Evolutionary conservation across 37 sponge, comb jelly and placozoan genomes (phyloP).

Genomic region (Chondrosia reniformis): DNA sequence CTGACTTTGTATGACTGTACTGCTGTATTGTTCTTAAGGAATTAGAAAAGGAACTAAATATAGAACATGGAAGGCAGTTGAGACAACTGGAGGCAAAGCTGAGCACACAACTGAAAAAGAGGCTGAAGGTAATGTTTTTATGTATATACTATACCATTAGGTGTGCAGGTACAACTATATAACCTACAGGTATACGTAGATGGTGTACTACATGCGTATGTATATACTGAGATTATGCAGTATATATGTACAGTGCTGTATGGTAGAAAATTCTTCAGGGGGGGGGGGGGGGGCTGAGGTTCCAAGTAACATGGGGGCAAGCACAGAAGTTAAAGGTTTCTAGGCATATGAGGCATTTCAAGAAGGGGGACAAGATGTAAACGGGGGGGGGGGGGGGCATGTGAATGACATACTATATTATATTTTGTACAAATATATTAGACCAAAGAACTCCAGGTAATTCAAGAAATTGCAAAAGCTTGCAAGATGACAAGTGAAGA

Average conservation of each 20-base stretch:
- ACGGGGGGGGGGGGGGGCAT: no score
- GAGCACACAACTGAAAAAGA: neutral
- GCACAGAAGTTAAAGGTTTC: no score
- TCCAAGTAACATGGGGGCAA: no score
- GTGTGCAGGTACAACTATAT: no score
- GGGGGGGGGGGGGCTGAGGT: no score
- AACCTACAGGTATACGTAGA: conserved; percentile 51
- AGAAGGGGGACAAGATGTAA: no score
- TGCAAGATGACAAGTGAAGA: neutral
- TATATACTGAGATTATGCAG: neutral
- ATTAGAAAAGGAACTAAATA: neutral
- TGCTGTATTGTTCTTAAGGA: neutral
- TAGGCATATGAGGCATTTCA: no score
- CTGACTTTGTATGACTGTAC: neutral
- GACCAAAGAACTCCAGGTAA: neutral
- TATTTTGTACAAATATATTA: neutral
- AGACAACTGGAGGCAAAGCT: neutral
- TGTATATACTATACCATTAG: no score
- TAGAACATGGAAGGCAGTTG: neutral
- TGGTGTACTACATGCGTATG: neutral
- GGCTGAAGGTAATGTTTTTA: conserved; percentile 18
- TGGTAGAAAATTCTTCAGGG: no score
- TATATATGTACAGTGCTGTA: neutral
- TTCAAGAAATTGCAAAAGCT: neutral
- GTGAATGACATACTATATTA: no score